A percentile compares a stretch with the other conserved stretches of the same genome.
Evolutionary conservation across 2,888 invertebrate species (phyloP).

Genomic region (Cetonia aurata): DNA sequence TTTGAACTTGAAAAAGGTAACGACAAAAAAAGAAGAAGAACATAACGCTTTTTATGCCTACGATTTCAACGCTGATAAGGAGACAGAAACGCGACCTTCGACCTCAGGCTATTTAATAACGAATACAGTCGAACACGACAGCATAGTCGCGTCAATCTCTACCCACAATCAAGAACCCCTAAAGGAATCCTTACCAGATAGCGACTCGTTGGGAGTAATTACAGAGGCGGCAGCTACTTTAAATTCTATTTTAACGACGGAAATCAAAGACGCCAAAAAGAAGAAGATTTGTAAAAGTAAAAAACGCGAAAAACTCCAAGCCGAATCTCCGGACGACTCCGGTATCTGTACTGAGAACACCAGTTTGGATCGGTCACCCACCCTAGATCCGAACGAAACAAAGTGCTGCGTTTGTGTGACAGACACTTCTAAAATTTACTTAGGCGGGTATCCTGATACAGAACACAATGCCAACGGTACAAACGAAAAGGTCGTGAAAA

Average conservation of each 20-base stretch:
- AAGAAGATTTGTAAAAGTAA: constrained; percentile 48
- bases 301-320: constrained; percentile 59
- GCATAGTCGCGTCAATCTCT: constrained; percentile 69
- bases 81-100: constrained; percentile 70
- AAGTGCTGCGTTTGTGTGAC: constrained; percentile 40
- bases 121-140: constrained; percentile 73
- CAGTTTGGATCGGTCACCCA: constrained; percentile 76
- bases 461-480: constrained; percentile 12
- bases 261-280: constrained; percentile 63
- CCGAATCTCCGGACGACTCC: constrained; percentile 71
- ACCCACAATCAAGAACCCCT: constrained; percentile 62
- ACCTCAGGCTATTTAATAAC: constrained; percentile 76
- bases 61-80: constrained; percentile 48
- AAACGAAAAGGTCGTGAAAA: constrained; percentile 32
- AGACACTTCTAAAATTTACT: constrained; percentile 25
- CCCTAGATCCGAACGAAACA: constrained; percentile 67
- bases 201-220: constrained; percentile 70
- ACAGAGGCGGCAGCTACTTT: constrained; percentile 76
- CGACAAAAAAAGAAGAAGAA: constrained; percentile 32
- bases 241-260: constrained; percentile 71
- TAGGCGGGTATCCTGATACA: constrained; percentile 14
- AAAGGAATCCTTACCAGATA: constrained; percentile 67
- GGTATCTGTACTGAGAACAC: constrained; percentile 82
- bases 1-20: constrained; percentile 16
- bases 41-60: constrained; percentile 56